Percentiles rank a stretch among this genome's conserved stretches.
Conservation (phyloP, 2,797 vertebrate genomes). For the Poeciliopsis turneri region DNA sequence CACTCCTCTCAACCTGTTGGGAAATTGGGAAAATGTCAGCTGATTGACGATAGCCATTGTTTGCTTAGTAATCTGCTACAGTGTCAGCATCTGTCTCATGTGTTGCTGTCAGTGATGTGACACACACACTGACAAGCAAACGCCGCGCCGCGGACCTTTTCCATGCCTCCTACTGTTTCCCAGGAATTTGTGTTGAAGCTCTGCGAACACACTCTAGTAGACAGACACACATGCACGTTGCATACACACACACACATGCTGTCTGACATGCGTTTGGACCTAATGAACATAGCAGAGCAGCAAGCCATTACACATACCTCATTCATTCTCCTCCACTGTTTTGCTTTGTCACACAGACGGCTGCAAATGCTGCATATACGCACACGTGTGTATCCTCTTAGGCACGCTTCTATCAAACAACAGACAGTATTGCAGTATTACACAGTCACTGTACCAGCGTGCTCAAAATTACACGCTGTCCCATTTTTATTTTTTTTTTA, state of each 20-base stretch:
- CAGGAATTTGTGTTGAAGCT: constrained; percentile 66
- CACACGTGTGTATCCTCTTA: constrained; percentile 43
- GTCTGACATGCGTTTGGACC: constrained; percentile 19
- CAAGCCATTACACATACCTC: constrained; percentile 63
- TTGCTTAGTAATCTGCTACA: constrained; percentile 32
- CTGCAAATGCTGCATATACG: constrained; percentile 42
- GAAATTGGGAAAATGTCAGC: constrained; percentile 31
- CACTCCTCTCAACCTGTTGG: not conserved
- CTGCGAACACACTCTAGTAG: constrained; percentile 49
- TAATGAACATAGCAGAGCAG: constrained; percentile 68
- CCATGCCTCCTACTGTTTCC: constrained; percentile 65
- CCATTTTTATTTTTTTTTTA: constrained; percentile 48
- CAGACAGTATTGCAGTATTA: constrained; percentile 38
- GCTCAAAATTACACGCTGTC: constrained; percentile 48
- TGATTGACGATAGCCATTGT: constrained; percentile 35
- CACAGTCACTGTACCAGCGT: constrained; percentile 49
- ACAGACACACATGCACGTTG: constrained; percentile 23
- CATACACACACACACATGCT: constrained; percentile 46
- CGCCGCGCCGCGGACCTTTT: constrained; percentile 52
- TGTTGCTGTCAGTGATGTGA: constrained; percentile 55
- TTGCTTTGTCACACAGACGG: constrained; percentile 58
- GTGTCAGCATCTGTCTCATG: constrained; percentile 53
- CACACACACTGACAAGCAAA: constrained; percentile 57
- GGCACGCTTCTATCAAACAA: constrained; percentile 39
- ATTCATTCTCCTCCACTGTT: constrained; percentile 63